Base-by-base conservation (phyloP, 2,888 invertebrate species). In the Plusia festucae region DNA sequence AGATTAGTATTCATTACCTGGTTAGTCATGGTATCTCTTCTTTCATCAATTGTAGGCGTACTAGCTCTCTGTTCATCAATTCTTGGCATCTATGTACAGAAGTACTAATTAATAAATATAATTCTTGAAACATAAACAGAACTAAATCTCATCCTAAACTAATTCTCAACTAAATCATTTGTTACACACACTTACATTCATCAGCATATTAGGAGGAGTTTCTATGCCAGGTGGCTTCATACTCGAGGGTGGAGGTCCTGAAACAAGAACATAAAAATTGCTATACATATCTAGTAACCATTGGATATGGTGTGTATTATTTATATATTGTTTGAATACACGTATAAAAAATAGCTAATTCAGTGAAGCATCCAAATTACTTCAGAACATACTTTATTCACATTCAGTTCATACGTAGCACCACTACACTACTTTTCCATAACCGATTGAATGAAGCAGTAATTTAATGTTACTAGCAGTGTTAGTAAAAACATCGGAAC, bases 21-120 rank as follows among this genome's bases (percentile, higher is more conserved):
- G 32, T 89, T 83, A n/a, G 90, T 85, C 80, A 92, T 87, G 1
- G 91, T 89, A 72, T 94, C 94, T 62, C 93, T 85, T 61, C 94
- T 85, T 87, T 97, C 97, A 82, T 97, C 97, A 56, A 97, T 96
- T 0, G 97, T 97, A 1, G 97, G 97, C 9, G 97, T 97, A 55
- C 96, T 96, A 0, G 97, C 96, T 55, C 97, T 95, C 82, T 97
- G 97, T 87, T 97, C 97, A 16, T 93, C 93, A 6, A 90, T 78
- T 75, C 93, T 88, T n/a, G 89, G 88, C 77, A 92, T 82, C 91
- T 91, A 76, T 20, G 0, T n/a, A 8, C 13, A 46, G 9, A 20
- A 18, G 20, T 49, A 20, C 18, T 11, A 3, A 49, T 49, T 18
- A 49, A 9, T 20, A 49, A 49, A 11, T 11, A 18, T 4, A 20